Evolutionary conservation across 2,797 vertebrate species (phyloP).

Genomic region (Iguana delicatissima): DNA sequence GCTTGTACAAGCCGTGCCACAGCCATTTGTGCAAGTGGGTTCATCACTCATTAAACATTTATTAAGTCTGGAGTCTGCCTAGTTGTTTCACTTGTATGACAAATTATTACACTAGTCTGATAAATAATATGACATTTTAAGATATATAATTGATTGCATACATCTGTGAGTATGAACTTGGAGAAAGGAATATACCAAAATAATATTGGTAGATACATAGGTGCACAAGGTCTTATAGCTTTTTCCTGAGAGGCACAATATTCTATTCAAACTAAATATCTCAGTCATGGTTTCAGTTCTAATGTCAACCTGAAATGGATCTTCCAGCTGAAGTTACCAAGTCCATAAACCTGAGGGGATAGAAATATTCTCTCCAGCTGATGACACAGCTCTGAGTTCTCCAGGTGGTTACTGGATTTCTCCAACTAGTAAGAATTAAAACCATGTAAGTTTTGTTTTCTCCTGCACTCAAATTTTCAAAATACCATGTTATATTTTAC

Average conservation of each 20-base stretch:
- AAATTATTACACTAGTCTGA: background rate
- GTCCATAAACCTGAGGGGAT: background rate
- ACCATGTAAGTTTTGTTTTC: background rate
- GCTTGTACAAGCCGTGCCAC: background rate
- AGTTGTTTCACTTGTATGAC: background rate
- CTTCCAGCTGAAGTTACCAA: background rate
- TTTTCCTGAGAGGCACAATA: background rate
- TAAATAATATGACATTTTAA: background rate
- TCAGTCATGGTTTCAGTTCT: background rate
- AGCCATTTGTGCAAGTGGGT: background rate
- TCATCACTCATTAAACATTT: background rate
- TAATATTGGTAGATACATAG: background rate
- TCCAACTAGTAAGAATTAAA: background rate
- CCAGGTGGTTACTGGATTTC: background rate
- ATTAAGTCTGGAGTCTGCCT: background rate
- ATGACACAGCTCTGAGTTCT: background rate
- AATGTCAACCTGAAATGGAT: background rate
- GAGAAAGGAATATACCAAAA: background rate
- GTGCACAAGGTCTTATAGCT: background rate
- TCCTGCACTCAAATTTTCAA: background rate
- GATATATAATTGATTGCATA: background rate
- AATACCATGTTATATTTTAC: background rate
- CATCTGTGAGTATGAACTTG: background rate
- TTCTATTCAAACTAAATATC: background rate
- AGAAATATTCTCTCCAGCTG: background rate